Conservation (phyloP, 2,888 invertebrate genomes). For the Drosophila meridiana region DNA sequence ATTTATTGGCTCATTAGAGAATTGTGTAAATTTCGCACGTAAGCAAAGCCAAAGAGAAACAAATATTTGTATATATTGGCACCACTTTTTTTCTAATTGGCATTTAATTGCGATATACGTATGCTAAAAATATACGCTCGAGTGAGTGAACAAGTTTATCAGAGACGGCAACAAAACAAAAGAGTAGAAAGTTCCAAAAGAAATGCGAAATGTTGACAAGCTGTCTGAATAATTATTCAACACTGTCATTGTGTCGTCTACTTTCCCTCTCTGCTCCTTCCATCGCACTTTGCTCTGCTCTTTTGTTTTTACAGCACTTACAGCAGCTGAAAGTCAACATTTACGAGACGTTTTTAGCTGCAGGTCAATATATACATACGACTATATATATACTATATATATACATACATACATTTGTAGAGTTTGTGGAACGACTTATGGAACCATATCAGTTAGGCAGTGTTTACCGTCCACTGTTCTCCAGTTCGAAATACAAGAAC, state of each 20-base stretch:
- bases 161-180: constrained; percentile 39
- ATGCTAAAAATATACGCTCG: constrained; percentile 1
- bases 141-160: constrained; percentile 35
- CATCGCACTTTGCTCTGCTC: background rate
- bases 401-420: background rate
- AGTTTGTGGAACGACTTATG: constrained; percentile 38
- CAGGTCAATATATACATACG: constrained; percentile 65
- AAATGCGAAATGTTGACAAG: background rate
- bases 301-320: constrained; percentile 58
- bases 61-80: constrained; percentile 10
- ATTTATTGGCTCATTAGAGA: constrained; percentile 76
- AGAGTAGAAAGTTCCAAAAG: constrained; percentile 10
- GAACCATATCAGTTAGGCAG: constrained; percentile 46
- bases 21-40: constrained; percentile 54
- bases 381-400: too few species aligned
- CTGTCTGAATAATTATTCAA: constrained; percentile 9
- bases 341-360: constrained; percentile 55
- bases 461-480: constrained; percentile 13
- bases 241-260: background rate
- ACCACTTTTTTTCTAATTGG: constrained; percentile 54
- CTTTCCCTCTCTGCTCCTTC: background rate
- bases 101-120: constrained; percentile 50
- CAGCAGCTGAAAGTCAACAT: constrained; percentile 49
- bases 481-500: constrained; percentile 6
- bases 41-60: constrained; percentile 10